These are phyloP conservation scores for Phrynocephalus forsythii DNA, from an alignment of 2,797 vertebrate species.

Conservation along the genomic window DNA sequence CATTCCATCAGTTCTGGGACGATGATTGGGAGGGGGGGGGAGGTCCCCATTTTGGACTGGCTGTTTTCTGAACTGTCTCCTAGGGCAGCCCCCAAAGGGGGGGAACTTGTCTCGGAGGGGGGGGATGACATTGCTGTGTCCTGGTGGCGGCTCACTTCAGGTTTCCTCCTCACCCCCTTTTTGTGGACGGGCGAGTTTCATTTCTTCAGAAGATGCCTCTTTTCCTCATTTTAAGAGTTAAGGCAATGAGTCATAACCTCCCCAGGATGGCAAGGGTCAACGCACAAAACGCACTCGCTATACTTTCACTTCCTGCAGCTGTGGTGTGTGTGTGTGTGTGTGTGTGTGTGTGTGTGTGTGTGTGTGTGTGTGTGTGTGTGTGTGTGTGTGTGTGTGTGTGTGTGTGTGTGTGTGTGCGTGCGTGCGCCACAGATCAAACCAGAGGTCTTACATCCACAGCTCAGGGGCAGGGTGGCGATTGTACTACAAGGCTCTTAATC, in stretches of 20 bases:
- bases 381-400: too few relatives aligned
- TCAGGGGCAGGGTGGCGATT: background rate
- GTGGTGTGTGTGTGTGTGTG: background rate
- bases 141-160: accelerated
- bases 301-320: constrained; percentile 27
- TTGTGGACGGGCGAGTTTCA: background rate
- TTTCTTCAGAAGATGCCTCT: background rate
- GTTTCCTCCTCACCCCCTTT: too few relatives aligned
- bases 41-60: too few relatives aligned
- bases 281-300: accelerated
- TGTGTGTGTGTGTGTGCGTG: too few relatives aligned
- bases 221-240: constrained; percentile 19
- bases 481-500: background rate
- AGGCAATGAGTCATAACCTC: background rate
- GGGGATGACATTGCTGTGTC: accelerated
- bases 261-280: background rate
- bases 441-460: too few relatives aligned
- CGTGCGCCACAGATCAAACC: too few relatives aligned
- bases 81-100: background rate
- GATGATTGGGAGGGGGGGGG: too few relatives aligned
- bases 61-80: background rate
- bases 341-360: too few relatives aligned
- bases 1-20: too few relatives aligned
- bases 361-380: too few relatives aligned
- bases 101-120: too few relatives aligned